These are phyloP conservation scores for Squalus acanthias DNA, from an alignment of 2,797 vertebrate genomes.

Conservation along the genomic window DNA sequence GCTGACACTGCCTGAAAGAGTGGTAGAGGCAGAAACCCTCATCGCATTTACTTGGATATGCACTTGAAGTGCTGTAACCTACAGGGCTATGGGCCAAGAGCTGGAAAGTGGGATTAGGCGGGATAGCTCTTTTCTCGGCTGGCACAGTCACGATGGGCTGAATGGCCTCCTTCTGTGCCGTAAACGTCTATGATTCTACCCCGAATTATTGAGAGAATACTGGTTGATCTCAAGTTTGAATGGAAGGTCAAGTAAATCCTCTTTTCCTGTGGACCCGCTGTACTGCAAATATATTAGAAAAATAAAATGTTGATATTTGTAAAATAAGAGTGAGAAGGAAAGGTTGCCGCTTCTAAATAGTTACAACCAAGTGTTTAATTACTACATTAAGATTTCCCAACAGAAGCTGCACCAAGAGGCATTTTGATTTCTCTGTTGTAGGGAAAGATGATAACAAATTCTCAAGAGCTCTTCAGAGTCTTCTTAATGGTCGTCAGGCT, in stretches of 20 bases:
- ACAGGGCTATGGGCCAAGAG: too few species aligned
- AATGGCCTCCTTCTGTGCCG: too few species aligned
- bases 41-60: too few species aligned
- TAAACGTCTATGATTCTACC: not conserved
- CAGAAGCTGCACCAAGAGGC: not conserved
- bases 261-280: not conserved
- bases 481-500: constrained; percentile 17
- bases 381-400: not conserved
- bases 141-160: too few species aligned
- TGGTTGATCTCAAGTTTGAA: too few species aligned
- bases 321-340: not conserved
- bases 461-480: constrained; percentile 5
- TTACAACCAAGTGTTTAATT: not conserved
- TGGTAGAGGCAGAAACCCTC: too few species aligned
- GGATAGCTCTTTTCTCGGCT: too few species aligned
- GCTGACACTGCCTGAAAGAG: too few species aligned
- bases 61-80: too few species aligned
- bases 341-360: not conserved
- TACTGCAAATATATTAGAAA: not conserved
- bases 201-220: not conserved
- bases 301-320: not conserved
- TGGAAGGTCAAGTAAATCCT: not conserved
- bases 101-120: too few species aligned
- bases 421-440: not conserved
- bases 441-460: constrained; percentile 8